These are phyloP conservation scores for Rhadinocentrus ornatus DNA, from an alignment of 2,797 vertebrate species.

Conservation along the genomic window DNA sequence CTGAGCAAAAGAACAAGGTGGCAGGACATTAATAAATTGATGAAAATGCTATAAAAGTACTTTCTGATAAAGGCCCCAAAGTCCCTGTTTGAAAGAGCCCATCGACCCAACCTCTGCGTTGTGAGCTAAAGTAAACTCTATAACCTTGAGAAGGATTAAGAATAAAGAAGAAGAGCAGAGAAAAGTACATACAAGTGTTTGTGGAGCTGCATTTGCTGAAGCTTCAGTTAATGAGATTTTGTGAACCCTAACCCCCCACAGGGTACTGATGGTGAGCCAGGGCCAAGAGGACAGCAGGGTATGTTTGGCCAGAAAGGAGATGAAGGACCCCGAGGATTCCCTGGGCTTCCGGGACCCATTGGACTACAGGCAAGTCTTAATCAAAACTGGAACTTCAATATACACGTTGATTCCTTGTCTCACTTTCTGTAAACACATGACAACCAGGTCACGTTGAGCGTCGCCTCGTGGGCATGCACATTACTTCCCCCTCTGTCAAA, in stretches of 20 bases:
- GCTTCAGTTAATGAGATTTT: constrained; percentile 34
- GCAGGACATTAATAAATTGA: constrained; percentile 21
- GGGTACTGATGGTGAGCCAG: constrained; percentile 96
- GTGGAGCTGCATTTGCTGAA: constrained; percentile 15
- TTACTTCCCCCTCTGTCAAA: constrained; percentile 27
- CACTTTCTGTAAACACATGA: constrained; percentile 14
- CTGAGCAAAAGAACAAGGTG: background rate
- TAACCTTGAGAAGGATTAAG: constrained; percentile 58
- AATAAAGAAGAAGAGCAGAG: background rate
- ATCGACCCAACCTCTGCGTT: constrained; percentile 13
- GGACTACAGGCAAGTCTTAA: constrained; percentile 89
- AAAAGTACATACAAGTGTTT: constrained; percentile 27
- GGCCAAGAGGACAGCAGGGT: constrained; percentile 96
- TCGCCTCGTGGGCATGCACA: constrained; percentile 16
- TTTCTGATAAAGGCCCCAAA: constrained; percentile 38
- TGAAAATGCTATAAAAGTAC: constrained; percentile 26
- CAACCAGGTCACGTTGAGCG: constrained; percentile 28
- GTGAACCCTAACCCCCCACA: constrained; percentile 65
- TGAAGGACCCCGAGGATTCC: constrained; percentile 96
- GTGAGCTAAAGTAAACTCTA: constrained; percentile 13
- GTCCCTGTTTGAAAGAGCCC: constrained; percentile 29
- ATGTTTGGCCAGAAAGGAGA: constrained; percentile 99
- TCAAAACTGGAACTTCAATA: constrained; percentile 2
- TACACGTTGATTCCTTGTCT: background rate
- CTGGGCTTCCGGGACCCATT: constrained; percentile 94